Conservation (phyloP, 2,797 vertebrate genomes). For the Tiaroga cobitis region DNA sequence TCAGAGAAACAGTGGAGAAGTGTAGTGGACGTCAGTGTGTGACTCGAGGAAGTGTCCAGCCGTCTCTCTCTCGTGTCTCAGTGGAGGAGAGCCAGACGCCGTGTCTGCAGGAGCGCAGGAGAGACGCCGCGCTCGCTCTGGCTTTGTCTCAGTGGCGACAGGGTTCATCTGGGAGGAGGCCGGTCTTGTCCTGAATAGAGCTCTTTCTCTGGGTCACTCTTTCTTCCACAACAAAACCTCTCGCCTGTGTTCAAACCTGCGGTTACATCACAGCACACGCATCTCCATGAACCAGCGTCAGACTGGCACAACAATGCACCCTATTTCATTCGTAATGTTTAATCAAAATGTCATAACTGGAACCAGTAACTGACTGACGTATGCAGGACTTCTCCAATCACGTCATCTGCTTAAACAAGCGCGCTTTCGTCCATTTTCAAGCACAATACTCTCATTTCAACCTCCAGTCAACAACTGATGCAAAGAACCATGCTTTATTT, state of each 20-base stretch:
- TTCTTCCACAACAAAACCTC: conserved; percentile 46
- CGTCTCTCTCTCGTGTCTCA: conserved; percentile 49
- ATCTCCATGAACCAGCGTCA: neutral
- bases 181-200: conserved; percentile 78
- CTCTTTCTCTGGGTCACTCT: conserved; percentile 71
- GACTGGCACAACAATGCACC: neutral
- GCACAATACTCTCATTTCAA: neutral
- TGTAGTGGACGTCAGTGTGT: neutral
- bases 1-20: neutral
- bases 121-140: conserved; percentile 73
- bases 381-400: no score
- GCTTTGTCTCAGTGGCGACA: conserved; percentile 82
- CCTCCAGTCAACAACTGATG: neutral
- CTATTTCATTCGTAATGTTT: neutral
- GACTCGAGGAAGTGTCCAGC: no score
- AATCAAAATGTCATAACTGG: no score
- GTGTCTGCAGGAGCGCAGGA: no score
- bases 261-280: neutral
- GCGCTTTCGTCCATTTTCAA: no score
- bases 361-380: no score
- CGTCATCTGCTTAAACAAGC: neutral
- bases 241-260: neutral
- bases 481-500: neutral
- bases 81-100: conserved; percentile 64
- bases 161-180: conserved; percentile 79